Evolutionary conservation across 2,113 vertebrate genomes (phyloP), one percentile per base, ranked within the genome.

Genomic region (Zapornia atra): DNA sequence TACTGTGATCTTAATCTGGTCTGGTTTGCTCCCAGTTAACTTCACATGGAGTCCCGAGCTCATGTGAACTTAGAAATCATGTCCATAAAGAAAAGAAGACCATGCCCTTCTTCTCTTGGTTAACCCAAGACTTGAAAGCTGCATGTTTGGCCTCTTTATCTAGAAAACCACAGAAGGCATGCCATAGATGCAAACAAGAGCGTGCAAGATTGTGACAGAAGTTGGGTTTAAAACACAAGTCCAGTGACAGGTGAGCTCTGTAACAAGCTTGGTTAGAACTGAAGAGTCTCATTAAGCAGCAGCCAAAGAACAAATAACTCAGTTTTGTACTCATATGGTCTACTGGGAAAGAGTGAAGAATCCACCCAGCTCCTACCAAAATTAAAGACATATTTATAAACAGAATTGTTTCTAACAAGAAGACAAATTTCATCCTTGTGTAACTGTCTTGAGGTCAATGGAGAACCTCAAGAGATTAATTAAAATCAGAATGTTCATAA

Each of bases 331-430:
- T 90, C 59, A 25, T 12, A 68, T 42, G 46, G 26, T 92, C 64
- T 92, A 46, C 54, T 48, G 60, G 87, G 72, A 86, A 92, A 87
- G 51, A 94, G 63, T 66, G 82, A 90, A 86, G 80, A 75, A 90
- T 78, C 79, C 90, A 86, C 69, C 59, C 95, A 86, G 77, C 80
- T 94, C 22, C 80, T 64, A 93, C 53, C 38, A 86, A 95, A 97
- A 97, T 93, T 95, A 94, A 96, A 92, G 95, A 95, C 90, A 94
- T 86, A 91, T 93, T 97, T 94, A 87, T 68, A 79, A 88, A 72
- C 65, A 88, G 90, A 97, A 94, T 96, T 94, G 83, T 94, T 94
- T 89, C 92, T 91, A 93, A 91, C 61, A 64, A 93, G 77, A 93
- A 86, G 80, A 86, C 69, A 96, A 96, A 94, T 95, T 65, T 86